A percentile compares a stretch with the other conserved stretches of the same genome.
Conservation (phyloP, 2,113 vertebrate genomes). For the Scatophagus argus region DNA sequence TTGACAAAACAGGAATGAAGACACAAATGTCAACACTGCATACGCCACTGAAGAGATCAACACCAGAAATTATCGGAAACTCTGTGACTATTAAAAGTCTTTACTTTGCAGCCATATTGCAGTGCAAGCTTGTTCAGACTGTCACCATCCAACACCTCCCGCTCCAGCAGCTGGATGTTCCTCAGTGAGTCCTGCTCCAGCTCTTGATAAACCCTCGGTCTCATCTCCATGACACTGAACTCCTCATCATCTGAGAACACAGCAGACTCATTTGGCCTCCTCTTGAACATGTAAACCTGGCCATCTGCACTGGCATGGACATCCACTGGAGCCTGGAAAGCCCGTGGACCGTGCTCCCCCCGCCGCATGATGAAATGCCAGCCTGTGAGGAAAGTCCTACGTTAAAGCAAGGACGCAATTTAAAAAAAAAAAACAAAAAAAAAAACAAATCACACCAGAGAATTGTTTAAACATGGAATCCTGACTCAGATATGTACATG, state of each 20-base stretch:
- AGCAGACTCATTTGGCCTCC: conserved; percentile 69
- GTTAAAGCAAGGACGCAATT: background rate
- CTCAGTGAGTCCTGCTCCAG: conserved; percentile 56
- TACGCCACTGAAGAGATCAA: background rate
- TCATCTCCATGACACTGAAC: conserved; percentile 79
- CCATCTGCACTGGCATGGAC: conserved; percentile 86
- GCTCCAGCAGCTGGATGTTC: conserved; percentile 86
- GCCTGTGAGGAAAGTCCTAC: conserved; percentile 30
- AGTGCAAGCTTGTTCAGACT: conserved; percentile 94
- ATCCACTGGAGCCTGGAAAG: conserved; percentile 90
- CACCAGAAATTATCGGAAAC: background rate
- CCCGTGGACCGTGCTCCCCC: conserved; percentile 76
- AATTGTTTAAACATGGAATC: too few relatives aligned
- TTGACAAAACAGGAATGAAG: conserved; percentile 41
- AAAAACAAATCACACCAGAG: background rate
- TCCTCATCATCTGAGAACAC: conserved; percentile 90
- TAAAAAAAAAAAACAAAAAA: too few relatives aligned
- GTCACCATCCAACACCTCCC: conserved; percentile 86
- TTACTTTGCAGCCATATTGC: conserved; percentile 96
- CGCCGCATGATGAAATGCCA: conserved; percentile 84
- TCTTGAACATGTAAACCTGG: conserved; percentile 89
- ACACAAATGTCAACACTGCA: background rate
- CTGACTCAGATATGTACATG: background rate
- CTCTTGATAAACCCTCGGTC: conserved; percentile 75
- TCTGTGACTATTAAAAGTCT: conserved; percentile 15